phyloP scores from a whole-genome alignment of 2,797 vertebrate species.

The Sebastes alutus region DNA sequence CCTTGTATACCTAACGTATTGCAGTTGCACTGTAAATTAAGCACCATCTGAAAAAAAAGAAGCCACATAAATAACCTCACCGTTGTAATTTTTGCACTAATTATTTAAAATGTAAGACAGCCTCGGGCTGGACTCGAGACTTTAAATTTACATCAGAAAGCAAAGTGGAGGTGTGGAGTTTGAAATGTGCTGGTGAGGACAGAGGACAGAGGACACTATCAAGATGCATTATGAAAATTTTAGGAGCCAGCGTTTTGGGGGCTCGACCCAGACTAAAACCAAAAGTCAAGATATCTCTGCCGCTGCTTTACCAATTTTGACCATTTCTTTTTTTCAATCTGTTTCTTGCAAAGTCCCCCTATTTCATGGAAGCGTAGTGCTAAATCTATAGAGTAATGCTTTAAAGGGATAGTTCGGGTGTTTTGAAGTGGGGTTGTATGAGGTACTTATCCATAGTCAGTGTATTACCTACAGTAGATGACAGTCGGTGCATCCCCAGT shows the following conservation, averaged over 20 bases:
- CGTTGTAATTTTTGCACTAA: not conserved
- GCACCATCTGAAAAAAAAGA: too few relatives aligned
- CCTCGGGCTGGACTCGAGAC: not conserved
- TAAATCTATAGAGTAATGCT: not conserved
- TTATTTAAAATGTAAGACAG: not conserved
- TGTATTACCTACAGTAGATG: too few relatives aligned
- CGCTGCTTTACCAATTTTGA: not conserved
- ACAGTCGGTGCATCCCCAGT: too few relatives aligned
- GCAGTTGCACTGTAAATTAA: too few relatives aligned
- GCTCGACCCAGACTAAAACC: not conserved
- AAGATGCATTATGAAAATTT: not conserved
- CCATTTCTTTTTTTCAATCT: not conserved
- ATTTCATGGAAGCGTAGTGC: not conserved
- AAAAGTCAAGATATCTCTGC: not conserved
- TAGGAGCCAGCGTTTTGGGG: not conserved
- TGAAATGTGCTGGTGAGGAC: not conserved
- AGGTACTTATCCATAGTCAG: too few relatives aligned
- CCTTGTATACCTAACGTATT: too few relatives aligned
- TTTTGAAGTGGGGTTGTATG: too few relatives aligned
- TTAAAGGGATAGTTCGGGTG: too few relatives aligned
- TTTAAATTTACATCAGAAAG: not conserved
- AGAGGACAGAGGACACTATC: not conserved
- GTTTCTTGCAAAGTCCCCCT: not conserved
- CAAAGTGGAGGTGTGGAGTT: not conserved
- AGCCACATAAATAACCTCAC: not conserved